Evolutionary conservation across 64 coral and sea anemone genomes (phyloP).

Genomic region (Actinia tenebrosa): DNA sequence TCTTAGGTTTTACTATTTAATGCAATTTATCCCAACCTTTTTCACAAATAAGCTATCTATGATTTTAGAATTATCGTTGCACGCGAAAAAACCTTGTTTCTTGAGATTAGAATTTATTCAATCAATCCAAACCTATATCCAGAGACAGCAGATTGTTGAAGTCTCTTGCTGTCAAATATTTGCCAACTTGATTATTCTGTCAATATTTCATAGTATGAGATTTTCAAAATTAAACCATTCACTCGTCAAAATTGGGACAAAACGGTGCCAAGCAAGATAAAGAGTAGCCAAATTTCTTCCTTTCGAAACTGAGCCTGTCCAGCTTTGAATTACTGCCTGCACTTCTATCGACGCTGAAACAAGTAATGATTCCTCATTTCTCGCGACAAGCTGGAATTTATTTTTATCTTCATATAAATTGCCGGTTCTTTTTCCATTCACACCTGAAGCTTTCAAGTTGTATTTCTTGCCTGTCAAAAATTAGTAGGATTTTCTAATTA

Average conservation of each 20-base stretch:
- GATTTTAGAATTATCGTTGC: no score
- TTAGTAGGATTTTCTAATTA: no score
- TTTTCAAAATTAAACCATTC: not conserved
- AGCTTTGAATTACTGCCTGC: not conserved
- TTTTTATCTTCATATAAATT: not conserved
- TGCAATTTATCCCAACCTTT: no score
- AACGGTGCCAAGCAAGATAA: not conserved
- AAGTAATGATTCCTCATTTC: not conserved
- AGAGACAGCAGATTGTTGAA: not conserved
- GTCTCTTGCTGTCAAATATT: conserved; percentile 4
- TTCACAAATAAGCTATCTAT: no score
- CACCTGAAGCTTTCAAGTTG: not conserved
- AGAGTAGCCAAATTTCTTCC: not conserved
- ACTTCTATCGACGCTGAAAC: not conserved
- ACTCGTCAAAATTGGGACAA: not conserved
- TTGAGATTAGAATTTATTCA: no score
- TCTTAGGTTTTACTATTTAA: not conserved
- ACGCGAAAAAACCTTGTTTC: no score
- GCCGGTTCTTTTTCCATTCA: not conserved
- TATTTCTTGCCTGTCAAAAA: no score
- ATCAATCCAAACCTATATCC: not conserved
- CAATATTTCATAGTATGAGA: not conserved
- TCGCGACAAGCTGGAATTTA: not conserved
- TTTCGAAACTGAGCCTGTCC: not conserved
- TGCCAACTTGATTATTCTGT: not conserved